A percentile compares a stretch with the other conserved stretches of the same genome.
phyloP scores from a whole-genome alignment of 1,140 invertebrate genomes.

The Nixonia krombeini region DNA sequence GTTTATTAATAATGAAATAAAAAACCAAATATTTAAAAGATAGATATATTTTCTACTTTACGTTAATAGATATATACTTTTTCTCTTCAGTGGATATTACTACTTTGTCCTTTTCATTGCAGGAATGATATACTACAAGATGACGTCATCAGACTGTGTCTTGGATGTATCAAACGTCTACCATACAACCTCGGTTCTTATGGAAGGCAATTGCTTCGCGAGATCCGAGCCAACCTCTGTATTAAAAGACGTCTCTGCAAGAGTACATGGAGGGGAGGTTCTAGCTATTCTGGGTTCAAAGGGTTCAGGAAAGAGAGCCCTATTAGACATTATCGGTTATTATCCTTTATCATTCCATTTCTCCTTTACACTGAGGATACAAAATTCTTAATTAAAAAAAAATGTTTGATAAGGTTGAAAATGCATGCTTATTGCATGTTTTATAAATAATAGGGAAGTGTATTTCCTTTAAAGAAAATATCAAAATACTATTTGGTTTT shows the following conservation, averaged over 20 bases:
- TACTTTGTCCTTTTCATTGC: neutral
- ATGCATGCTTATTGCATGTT: too few species aligned
- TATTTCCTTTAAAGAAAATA: too few species aligned
- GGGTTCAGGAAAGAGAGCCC: constrained; percentile 92
- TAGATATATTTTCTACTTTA: too few species aligned
- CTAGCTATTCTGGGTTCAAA: constrained; percentile 93
- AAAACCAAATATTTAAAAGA: neutral
- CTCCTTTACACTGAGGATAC: too few species aligned
- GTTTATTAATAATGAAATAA: neutral
- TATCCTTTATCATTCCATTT: neutral
- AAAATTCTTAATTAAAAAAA: too few species aligned
- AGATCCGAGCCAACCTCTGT: constrained; percentile 73
- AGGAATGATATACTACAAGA: constrained; percentile 59
- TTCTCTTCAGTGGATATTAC: too few species aligned
- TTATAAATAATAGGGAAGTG: too few species aligned
- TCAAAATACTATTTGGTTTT: too few species aligned
- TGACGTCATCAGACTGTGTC: constrained; percentile 87
- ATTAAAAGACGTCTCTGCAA: constrained; percentile 90
- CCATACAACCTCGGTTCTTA: constrained; percentile 76
- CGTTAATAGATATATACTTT: too few species aligned
- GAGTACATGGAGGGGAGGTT: constrained; percentile 91
- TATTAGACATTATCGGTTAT: constrained; percentile 86
- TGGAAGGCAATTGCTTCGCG: constrained; percentile 60
- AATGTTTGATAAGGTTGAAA: too few species aligned
- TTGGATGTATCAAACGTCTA: constrained; percentile 91